A percentile compares a stretch with the other conserved stretches of the same genome.
These are phyloP conservation scores for Conistra vaccinii DNA, from an alignment of 2,888 invertebrate genomes.

Conservation along the genomic window DNA sequence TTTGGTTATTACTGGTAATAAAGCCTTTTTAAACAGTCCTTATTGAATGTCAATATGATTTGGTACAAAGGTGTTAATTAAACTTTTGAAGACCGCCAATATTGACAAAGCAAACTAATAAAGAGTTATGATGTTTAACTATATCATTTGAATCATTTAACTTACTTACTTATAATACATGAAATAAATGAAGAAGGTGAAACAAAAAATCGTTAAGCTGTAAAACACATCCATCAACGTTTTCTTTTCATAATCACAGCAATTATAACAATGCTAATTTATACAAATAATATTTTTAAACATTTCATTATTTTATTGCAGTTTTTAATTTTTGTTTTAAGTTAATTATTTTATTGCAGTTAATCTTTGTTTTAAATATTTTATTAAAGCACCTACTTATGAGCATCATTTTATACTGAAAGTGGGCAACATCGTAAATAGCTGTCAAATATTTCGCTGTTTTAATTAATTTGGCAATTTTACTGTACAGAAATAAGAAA, in stretches of 20 bases:
- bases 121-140: neutral
- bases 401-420: too few relatives aligned
- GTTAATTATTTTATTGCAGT: neutral
- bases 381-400: too few relatives aligned
- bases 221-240: neutral
- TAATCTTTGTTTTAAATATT: neutral
- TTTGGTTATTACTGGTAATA: neutral
- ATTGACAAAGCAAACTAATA: conserved; percentile 13
- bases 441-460: too few relatives aligned
- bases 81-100: conserved; percentile 12
- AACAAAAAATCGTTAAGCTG: neutral
- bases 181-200: neutral
- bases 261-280: neutral
- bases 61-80: neutral
- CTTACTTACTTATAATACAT: neutral
- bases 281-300: neutral
- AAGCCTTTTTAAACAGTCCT: conserved; percentile 24
- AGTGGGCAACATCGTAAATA: too few relatives aligned
- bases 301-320: neutral
- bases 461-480: too few relatives aligned
- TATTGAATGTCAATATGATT: conserved; percentile 30
- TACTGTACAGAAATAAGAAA: too few relatives aligned
- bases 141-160: neutral
- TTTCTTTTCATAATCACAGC: neutral
- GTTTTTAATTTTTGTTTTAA: neutral